A percentile compares a stretch with the other conserved stretches of the same genome.
Conservation (phyloP, 2,113 vertebrate genomes). For the Phylloscopus trochilus region DNA sequence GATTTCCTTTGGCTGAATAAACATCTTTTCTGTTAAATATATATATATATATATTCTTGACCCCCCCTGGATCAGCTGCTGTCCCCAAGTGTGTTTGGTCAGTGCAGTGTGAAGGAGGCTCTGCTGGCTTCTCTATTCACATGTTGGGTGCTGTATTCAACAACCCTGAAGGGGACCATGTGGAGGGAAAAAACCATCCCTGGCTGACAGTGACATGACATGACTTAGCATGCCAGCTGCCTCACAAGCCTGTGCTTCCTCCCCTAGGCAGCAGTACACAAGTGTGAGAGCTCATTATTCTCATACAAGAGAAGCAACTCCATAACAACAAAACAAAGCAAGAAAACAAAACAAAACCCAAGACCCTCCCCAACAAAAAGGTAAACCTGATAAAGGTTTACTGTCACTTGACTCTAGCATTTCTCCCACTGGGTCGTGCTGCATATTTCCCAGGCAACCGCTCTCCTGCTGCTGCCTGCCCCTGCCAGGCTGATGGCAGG, state of each 20-base stretch:
- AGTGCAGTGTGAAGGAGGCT: neutral
- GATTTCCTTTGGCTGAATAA: neutral
- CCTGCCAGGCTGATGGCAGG: neutral
- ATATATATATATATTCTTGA: neutral
- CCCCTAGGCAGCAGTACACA: neutral
- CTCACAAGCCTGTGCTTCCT: neutral
- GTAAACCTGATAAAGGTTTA: slow-evolving; percentile 16
- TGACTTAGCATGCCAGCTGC: neutral
- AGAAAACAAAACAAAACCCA: neutral
- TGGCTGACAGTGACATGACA: neutral
- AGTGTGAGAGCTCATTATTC: neutral
- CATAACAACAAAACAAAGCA: neutral
- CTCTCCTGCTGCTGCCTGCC: slow-evolving; percentile 11
- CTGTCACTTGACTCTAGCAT: slow-evolving; percentile 24
- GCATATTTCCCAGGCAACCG: slow-evolving; percentile 1
- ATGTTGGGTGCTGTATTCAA: neutral
- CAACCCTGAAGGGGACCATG: neutral
- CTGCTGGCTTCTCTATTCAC: neutral
- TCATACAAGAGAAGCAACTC: neutral
- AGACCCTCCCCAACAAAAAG: neutral
- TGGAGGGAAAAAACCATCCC: neutral
- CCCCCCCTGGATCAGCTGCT: neutral
- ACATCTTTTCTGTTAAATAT: neutral
- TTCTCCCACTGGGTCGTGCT: neutral
- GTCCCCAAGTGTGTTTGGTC: neutral